Conservation (phyloP, 2,888 invertebrate genomes). For the Platycheirus rosarum region DNA sequence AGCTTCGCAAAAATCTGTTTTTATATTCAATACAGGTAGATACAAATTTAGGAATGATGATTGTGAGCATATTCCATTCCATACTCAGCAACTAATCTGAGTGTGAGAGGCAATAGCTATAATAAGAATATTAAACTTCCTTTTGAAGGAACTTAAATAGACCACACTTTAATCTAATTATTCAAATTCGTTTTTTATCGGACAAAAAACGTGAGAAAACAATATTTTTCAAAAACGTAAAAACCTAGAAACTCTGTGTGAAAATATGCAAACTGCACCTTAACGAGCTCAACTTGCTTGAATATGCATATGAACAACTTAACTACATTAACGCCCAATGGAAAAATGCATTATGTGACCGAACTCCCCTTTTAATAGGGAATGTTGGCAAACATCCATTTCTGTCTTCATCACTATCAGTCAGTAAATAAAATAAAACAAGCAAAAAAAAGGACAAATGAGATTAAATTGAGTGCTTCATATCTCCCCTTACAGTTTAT, state of each 20-base stretch:
- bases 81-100: no score
- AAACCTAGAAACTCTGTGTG: no score
- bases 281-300: not conserved
- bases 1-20: no score
- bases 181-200: constrained; percentile 5
- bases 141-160: no score
- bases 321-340: not conserved
- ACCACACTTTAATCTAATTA: not conserved
- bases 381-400: not conserved
- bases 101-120: no score
- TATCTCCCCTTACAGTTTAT: not conserved
- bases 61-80: no score
- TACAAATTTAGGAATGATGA: no score
- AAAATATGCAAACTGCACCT: constrained; percentile 8
- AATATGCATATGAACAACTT: not conserved
- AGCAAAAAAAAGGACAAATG: constrained; percentile 9
- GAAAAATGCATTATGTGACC: constrained; percentile 13
- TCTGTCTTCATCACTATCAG: constrained; percentile 2
- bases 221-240: not conserved
- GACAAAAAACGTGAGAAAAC: constrained; percentile 4
- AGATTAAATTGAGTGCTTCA: not conserved
- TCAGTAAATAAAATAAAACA: not conserved
- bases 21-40: no score
- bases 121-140: no score
- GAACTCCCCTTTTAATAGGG: not conserved